Evolutionary conservation across 2,113 vertebrate genomes (phyloP), one percentile per base, ranked within the genome.

Genomic region (Lycocorax pyrrhopterus): DNA sequence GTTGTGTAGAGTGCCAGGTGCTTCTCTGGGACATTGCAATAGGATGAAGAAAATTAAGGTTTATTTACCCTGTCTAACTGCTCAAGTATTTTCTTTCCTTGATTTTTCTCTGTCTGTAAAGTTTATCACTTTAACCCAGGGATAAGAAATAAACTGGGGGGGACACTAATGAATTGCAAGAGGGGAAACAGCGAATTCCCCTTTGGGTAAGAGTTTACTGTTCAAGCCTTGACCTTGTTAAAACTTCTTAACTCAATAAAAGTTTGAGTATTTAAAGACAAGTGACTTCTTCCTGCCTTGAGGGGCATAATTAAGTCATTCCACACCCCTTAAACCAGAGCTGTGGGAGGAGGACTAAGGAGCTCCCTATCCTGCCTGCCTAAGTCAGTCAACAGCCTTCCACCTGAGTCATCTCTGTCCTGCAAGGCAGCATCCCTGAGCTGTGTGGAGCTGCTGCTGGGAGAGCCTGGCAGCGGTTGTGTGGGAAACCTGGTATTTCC

Each of bases 241-340:
- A 94, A 96, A 91, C 96, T 85, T 64, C 52, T 95, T 90, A 95
- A 95, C 84, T 94, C 94, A 93, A 96, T 96, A 93, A 93, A 93
- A 96, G 37, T 43, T 60, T 2, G 58, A 93, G 96, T 85, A 74
- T 90, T 95, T 96, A 96, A 93, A 96, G 90, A 62, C 87, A 87
- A 96, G 87, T 59, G 87, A 91, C 94, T 95, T 95, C 84, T 94
- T 97, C 87, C 94, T 97, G 78, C 93, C 91, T 91, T 73, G 91
- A 94, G 94, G 95, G 91, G 81, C 58, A 23, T 87, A 89, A 96
- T 97, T 94, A 96, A 95, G 53, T 74, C 37, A 16, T 91, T 94
- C 94, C 94, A 91, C 91, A 84, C 78, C 89, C 89, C 88, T 94
- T 78, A 73, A 87, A 84, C 17, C 25, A 37, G 90, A 27, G 62